Evolutionary conservation across 2,888 invertebrate species (phyloP).

Genomic region (Nowickia ferox): DNA sequence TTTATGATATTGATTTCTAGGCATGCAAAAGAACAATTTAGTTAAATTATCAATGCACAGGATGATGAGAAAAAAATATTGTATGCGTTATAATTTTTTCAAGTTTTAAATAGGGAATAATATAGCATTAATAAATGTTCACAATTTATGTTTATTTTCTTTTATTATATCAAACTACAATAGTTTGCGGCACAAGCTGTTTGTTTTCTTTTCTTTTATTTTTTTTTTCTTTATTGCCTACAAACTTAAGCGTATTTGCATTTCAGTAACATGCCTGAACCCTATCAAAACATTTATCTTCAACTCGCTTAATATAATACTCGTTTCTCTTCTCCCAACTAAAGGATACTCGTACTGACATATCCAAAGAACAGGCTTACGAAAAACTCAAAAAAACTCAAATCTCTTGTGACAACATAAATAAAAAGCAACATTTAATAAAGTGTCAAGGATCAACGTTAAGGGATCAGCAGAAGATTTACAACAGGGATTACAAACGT

Average conservation of each 20-base stretch:
- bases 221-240: too few species aligned
- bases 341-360: background rate
- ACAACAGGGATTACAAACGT: slow-evolving; percentile 80
- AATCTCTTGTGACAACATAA: slow-evolving; percentile 82
- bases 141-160: slow-evolving; percentile 37
- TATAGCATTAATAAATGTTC: slow-evolving; percentile 14
- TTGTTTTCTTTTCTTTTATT: slow-evolving; percentile 29
- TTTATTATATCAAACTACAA: slow-evolving; percentile 6
- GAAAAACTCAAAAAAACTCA: slow-evolving; percentile 78
- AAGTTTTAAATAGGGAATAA: background rate
- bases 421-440: slow-evolving; percentile 81
- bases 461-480: slow-evolving; percentile 80
- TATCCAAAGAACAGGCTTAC: slow-evolving; percentile 1
- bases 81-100: background rate
- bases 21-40: slow-evolving; percentile 55
- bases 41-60: background rate
- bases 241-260: slow-evolving; percentile 41
- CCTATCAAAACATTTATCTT: slow-evolving; percentile 65
- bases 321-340: background rate
- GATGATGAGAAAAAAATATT: background rate
- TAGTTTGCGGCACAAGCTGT: slow-evolving; percentile 56
- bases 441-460: slow-evolving; percentile 75
- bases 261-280: slow-evolving; percentile 45
- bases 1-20: background rate
- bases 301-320: slow-evolving; percentile 6